Evolutionary conservation across 2,888 invertebrate species (phyloP).

Genomic region (Drosophila anceps): DNA sequence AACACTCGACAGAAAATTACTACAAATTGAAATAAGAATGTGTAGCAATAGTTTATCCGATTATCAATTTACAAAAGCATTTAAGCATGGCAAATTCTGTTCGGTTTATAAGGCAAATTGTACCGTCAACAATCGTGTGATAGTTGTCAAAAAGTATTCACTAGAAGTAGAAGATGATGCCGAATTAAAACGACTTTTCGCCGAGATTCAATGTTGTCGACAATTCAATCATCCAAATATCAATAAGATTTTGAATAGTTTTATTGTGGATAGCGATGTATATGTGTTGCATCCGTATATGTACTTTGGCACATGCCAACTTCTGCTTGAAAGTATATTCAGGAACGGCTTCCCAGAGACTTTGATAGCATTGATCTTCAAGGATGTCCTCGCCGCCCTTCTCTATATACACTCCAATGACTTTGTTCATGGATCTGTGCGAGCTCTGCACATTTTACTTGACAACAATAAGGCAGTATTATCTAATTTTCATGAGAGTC

Average conservation of each 20-base stretch:
- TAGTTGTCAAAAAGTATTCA: constrained; percentile 91
- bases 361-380: constrained; percentile 91
- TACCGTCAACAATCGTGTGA: constrained; percentile 88
- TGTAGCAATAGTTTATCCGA: constrained; percentile 88
- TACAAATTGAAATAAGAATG: constrained; percentile 82
- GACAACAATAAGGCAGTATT: constrained; percentile 90
- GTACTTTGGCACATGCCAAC: constrained; percentile 93
- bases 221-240: constrained; percentile 93
- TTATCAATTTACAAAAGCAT: constrained; percentile 90
- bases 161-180: constrained; percentile 89
- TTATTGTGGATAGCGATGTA: constrained; percentile 91
- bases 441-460: constrained; percentile 93
- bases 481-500: constrained; percentile 92
- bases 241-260: constrained; percentile 90
- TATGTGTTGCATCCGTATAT: constrained; percentile 93
- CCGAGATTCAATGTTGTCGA: constrained; percentile 91
- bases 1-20: constrained; percentile 17
- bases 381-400: constrained; percentile 91
- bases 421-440: constrained; percentile 93
- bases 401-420: constrained; percentile 94
- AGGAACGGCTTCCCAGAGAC: constrained; percentile 91
- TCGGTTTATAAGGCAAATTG: constrained; percentile 90
- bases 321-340: constrained; percentile 92
- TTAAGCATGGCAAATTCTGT: constrained; percentile 89
- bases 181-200: constrained; percentile 87